A percentile compares a stretch with the other conserved stretches of the same genome.
phyloP scores from a whole-genome alignment of 2,888 invertebrate genomes.

The Mantis religiosa region DNA sequence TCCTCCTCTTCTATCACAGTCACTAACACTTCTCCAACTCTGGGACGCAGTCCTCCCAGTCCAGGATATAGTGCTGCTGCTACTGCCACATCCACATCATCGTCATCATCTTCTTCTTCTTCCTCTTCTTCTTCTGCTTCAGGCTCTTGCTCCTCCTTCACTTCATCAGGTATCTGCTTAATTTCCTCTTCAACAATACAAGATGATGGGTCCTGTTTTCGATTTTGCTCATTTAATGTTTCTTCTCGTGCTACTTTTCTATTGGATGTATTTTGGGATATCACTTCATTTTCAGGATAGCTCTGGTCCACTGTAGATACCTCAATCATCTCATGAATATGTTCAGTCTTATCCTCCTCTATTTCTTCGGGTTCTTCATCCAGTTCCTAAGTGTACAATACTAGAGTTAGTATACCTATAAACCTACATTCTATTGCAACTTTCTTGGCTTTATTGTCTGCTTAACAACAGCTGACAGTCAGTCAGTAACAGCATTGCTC shows the following conservation, averaged over 20 bases:
- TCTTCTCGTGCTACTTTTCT: background rate
- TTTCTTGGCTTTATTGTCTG: too few relatives aligned
- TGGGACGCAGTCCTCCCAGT: background rate
- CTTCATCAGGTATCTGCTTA: background rate
- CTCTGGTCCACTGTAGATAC: background rate
- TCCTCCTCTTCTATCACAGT: slow-evolving; percentile 64
- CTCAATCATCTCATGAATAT: background rate
- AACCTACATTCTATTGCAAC: too few relatives aligned
- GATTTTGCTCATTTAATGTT: background rate
- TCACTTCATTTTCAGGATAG: background rate
- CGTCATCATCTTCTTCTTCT: background rate
- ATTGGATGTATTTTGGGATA: background rate
- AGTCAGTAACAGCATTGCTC: too few relatives aligned
- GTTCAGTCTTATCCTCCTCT: background rate
- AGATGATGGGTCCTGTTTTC: background rate
- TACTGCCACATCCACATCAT: background rate
- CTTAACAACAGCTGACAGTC: too few relatives aligned
- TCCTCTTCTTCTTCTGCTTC: background rate
- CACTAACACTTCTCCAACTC: slow-evolving; percentile 22
- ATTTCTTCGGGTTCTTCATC: background rate
- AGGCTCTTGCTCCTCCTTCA: background rate
- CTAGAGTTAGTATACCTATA: background rate
- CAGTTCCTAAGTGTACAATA: background rate
- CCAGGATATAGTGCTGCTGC: background rate
- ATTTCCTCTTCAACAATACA: background rate